These are phyloP conservation scores for Rhinolophus sinicus DNA, from an alignment of 2,113 vertebrate genomes.

Conservation along the genomic window DNA sequence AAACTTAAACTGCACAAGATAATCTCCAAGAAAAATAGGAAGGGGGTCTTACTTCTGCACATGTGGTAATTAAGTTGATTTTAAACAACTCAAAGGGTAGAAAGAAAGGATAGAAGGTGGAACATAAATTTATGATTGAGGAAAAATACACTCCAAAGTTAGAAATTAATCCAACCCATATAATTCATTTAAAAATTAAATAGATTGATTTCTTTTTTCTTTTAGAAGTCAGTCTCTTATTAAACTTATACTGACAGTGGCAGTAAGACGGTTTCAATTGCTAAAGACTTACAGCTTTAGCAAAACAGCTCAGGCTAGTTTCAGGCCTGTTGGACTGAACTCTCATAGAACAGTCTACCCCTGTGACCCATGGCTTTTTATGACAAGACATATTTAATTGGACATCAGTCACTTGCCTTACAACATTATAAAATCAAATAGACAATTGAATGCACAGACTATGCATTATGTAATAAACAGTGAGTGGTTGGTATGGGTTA, in stretches of 20 bases:
- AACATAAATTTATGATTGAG: background rate
- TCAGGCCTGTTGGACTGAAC: background rate
- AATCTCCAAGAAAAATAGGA: background rate
- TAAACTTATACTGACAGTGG: background rate
- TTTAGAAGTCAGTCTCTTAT: background rate
- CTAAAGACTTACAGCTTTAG: background rate
- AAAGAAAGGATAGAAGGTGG: background rate
- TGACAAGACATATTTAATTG: background rate
- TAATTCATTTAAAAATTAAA: background rate
- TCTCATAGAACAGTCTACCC: background rate
- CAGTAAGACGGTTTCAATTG: background rate
- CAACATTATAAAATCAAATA: background rate
- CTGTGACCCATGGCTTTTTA: background rate
- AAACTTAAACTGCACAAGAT: background rate
- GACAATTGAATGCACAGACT: background rate
- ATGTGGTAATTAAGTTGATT: background rate
- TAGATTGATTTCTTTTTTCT: background rate
- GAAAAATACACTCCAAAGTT: background rate
- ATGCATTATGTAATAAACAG: background rate
- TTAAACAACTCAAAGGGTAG: background rate
- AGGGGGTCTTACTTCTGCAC: background rate
- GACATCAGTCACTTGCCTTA: background rate
- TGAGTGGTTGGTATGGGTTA: background rate
- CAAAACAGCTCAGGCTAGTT: background rate
- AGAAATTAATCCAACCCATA: background rate